phyloP scores from a whole-genome alignment of 30 jellyfish, hydroid and myxozoan species.

The Aurelia sp. region DNA sequence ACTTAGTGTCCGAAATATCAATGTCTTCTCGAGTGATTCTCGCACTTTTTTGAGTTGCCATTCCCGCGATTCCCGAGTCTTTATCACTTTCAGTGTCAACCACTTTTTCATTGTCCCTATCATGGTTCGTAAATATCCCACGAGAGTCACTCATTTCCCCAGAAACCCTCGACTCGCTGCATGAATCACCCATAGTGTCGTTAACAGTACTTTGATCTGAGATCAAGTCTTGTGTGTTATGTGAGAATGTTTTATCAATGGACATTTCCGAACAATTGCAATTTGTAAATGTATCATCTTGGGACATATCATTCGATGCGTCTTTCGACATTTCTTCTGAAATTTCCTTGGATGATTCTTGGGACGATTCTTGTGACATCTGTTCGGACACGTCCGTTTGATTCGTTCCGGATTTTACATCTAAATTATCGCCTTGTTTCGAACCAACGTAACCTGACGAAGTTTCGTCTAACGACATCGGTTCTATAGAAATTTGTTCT shows the following conservation, averaged over 20 bases:
- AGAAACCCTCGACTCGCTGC: not conserved
- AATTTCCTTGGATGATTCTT: not conserved
- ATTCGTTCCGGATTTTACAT: not conserved
- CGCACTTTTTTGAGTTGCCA: not conserved
- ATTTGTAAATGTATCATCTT: constrained; percentile 43
- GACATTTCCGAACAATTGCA: constrained; percentile 34
- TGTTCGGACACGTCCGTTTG: not conserved
- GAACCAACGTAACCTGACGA: not conserved
- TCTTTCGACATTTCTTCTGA: not conserved
- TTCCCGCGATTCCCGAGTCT: not conserved
- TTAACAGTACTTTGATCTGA: not conserved
- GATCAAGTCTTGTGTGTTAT: not conserved
- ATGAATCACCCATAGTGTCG: not conserved
- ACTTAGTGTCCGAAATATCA: constrained; percentile 53
- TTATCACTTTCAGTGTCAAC: not conserved
- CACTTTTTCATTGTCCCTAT: constrained; percentile 9
- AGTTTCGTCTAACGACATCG: not conserved
- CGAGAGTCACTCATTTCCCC: constrained; percentile 13
- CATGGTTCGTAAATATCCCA: constrained; percentile 50
- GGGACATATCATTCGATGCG: constrained; percentile 22
- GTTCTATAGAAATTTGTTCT: constrained; percentile 1
- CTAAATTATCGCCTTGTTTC: not conserved
- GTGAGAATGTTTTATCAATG: constrained; percentile 13
- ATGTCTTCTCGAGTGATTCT: constrained; percentile 50
- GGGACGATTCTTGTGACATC: not conserved